Percentiles rank a stretch among this genome's conserved stretches.
Conservation (phyloP, 2,888 invertebrate genomes). For the Mythimna vitellina region DNA sequence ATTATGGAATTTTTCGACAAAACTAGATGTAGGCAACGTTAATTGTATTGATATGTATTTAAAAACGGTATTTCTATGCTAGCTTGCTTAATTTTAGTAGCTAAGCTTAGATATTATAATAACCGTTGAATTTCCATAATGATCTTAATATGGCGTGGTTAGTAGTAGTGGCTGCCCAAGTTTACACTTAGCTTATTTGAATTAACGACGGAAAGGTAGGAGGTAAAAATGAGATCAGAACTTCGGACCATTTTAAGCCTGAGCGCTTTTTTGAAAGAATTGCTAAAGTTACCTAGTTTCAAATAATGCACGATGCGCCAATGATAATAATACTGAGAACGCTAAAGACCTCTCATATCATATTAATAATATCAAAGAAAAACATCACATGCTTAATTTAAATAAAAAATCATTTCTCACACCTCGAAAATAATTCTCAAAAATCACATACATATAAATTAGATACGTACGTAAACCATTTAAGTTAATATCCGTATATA, state of each 20-base stretch:
- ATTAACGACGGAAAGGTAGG: background rate
- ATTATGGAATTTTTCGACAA: conserved; percentile 44
- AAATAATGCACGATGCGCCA: background rate
- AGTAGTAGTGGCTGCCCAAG: conserved; percentile 11
- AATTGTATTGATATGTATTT: conserved; percentile 35
- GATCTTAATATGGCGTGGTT: conserved; percentile 14
- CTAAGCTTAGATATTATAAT: conserved; percentile 21
- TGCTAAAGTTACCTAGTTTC: background rate
- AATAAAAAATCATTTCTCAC: conserved; percentile 37
- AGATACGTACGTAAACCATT: conserved; percentile 61
- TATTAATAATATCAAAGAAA: background rate
- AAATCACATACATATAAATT: conserved; percentile 46
- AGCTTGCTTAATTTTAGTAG: conserved; percentile 32
- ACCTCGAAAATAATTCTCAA: conserved; percentile 38
- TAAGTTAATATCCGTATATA: conserved; percentile 68
- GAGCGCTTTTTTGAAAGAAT: background rate
- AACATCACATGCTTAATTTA: conserved; percentile 8
- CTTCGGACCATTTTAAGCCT: background rate
- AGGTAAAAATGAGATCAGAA: background rate
- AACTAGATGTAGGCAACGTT: conserved; percentile 34
- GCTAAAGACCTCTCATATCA: background rate
- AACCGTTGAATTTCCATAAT: conserved; percentile 27
- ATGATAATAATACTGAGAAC: background rate
- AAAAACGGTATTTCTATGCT: conserved; percentile 13
- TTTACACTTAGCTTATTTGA: background rate